Evolutionary conservation across 2,113 vertebrate species (phyloP), one percentile per base, ranked within the genome.

Genomic region (Sylvietta virens): DNA sequence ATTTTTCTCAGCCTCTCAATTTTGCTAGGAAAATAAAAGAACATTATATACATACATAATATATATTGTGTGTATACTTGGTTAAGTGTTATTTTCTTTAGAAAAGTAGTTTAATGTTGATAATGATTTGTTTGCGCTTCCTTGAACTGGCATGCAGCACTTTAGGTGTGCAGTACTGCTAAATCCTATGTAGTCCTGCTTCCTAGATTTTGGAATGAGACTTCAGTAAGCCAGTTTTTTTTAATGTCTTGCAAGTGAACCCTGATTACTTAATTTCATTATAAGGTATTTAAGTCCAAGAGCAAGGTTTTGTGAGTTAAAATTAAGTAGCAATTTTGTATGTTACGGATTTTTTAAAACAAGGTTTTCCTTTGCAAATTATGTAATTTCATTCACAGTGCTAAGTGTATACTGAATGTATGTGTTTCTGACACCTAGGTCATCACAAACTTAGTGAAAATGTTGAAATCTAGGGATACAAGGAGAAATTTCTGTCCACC

Each of bases 361-460:
- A 67, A 11, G 6, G 4, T 56, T 74, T 77, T 69, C 13, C 10
- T 50, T 61, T 65, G 23, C 35, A 2, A 17, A 21, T 56, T 45
- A 33, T 12, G 17, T 16, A 2, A 0, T 54, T 44, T 54, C 10
- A 17, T 70, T 61, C 19, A 8, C 30, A 13, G 7, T 64, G 44
- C 33, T 71, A 31, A 42, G n/a, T 64, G 40, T 66, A 2, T 71
- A 27, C 84, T 92, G 81, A 56, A 7, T 11, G 1, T 18, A 6
- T 69, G n/a, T 96, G 9, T 95, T 95, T 84, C 50, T 96, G 56
- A 67, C 60, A 70, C 57, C 9, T 96, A 99, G 99, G 99, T 99
- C 48, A 99, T 99, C 94, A 99, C 99, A 94, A 99, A 99, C 95
- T 98, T 99, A 91, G 99, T 99, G 97, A 99, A 99, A 97, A 99